These are phyloP conservation scores for Erpetoichthys calabaricus DNA, from an alignment of 2,797 vertebrate genomes.

Conservation along the genomic window DNA sequence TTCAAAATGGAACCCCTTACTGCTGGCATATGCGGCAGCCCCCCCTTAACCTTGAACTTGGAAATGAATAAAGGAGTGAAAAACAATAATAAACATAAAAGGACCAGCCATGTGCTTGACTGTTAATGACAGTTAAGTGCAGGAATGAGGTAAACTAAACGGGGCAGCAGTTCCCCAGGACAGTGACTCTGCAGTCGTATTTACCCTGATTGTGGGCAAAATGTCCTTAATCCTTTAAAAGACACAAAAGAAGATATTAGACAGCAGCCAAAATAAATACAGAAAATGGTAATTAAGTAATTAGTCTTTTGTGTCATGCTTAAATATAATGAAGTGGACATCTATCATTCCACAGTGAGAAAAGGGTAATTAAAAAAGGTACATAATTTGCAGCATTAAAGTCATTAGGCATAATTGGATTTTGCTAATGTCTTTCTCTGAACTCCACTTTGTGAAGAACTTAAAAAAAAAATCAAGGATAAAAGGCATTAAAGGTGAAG, in stretches of 20 bases:
- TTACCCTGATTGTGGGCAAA: neutral
- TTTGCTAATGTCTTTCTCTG: conserved; percentile 72
- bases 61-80: too few relatives aligned
- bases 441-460: conserved; percentile 42
- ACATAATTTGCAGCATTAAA: conserved; percentile 75
- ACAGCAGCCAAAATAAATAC: conserved; percentile 34
- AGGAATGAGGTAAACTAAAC: too few relatives aligned
- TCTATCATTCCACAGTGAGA: conserved; percentile 61
- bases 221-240: neutral
- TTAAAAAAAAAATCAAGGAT: conserved; percentile 41
- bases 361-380: conserved; percentile 68
- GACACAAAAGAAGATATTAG: conserved; percentile 25
- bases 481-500: conserved; percentile 57
- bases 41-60: too few relatives aligned
- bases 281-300: conserved; percentile 40
- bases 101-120: too few relatives aligned
- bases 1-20: too few relatives aligned
- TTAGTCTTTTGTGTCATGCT: conserved; percentile 68
- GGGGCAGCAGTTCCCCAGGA: neutral
- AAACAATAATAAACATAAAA: too few relatives aligned
- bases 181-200: neutral
- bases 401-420: conserved; percentile 82
- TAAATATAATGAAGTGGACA: conserved; percentile 73
- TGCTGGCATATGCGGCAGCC: too few relatives aligned
- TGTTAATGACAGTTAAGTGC: too few relatives aligned